Evolutionary conservation across 2,113 vertebrate species (phyloP).

Genomic region (Charina bottae): DNA sequence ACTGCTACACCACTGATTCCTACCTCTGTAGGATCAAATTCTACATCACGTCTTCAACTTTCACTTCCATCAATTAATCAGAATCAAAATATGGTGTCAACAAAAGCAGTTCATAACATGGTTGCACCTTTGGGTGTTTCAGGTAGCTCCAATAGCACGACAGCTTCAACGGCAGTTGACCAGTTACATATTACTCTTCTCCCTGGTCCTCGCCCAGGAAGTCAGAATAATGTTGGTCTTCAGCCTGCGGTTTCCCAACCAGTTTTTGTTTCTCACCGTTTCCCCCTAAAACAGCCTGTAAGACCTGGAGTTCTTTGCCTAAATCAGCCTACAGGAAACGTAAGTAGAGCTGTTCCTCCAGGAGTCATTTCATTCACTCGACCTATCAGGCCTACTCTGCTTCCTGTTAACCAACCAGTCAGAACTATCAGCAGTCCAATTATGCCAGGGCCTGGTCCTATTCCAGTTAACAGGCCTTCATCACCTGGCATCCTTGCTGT

Average conservation of each 20-base stretch:
- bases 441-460: slow-evolving; percentile 55
- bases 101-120: slow-evolving; percentile 51
- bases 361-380: slow-evolving; percentile 69
- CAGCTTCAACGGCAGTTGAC: slow-evolving; percentile 45
- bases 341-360: slow-evolving; percentile 67
- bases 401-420: slow-evolving; percentile 71
- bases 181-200: slow-evolving; percentile 75
- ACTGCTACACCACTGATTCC: slow-evolving; percentile 43
- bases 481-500: slow-evolving; percentile 70
- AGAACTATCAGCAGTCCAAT: slow-evolving; percentile 58
- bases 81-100: slow-evolving; percentile 60
- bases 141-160: slow-evolving; percentile 62
- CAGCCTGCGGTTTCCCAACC: slow-evolving; percentile 67
- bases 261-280: slow-evolving; percentile 73
- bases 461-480: slow-evolving; percentile 63
- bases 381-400: slow-evolving; percentile 57
- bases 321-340: slow-evolving; percentile 66
- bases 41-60: slow-evolving; percentile 69
- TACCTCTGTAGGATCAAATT: neutral
- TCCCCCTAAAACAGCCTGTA: slow-evolving; percentile 75
- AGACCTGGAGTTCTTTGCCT: slow-evolving; percentile 69
- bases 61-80: slow-evolving; percentile 70
- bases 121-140: slow-evolving; percentile 47
- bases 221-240: slow-evolving; percentile 67
- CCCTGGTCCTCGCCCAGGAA: slow-evolving; percentile 73